Percentiles rank a stretch among this genome's conserved stretches.
These are phyloP conservation scores for Struthio camelus DNA, from an alignment of 2,113 vertebrate species.

Conservation along the genomic window DNA sequence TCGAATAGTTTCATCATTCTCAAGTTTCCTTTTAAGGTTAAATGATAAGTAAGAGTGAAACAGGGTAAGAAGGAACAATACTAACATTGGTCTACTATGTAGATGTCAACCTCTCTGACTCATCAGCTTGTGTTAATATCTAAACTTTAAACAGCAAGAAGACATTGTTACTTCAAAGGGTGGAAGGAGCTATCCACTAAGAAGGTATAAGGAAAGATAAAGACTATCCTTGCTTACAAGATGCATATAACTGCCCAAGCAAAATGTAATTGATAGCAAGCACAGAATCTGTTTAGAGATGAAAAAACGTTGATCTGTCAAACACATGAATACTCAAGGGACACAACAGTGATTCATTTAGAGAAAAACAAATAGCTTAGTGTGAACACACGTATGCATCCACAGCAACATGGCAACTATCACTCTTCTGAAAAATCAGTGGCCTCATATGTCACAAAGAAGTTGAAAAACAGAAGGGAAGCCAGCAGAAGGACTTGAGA, in stretches of 20 bases:
- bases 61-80: background rate
- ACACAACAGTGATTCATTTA: background rate
- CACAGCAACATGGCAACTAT: accelerated
- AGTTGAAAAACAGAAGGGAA: background rate
- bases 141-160: background rate
- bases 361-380: background rate
- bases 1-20: background rate
- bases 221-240: background rate
- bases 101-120: background rate
- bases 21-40: background rate
- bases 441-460: background rate
- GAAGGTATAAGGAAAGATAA: background rate
- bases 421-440: background rate
- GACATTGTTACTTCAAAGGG: background rate
- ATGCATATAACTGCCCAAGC: background rate
- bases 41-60: background rate
- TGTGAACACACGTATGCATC: background rate
- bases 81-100: background rate
- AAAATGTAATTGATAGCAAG: background rate
- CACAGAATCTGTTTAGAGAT: background rate
- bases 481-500: background rate
- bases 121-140: background rate
- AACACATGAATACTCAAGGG: background rate
- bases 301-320: background rate
- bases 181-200: background rate